Percentiles rank a stretch among this genome's conserved stretches.
phyloP scores from a whole-genome alignment of 2,797 vertebrate species.

The Hippocampus kuda region DNA sequence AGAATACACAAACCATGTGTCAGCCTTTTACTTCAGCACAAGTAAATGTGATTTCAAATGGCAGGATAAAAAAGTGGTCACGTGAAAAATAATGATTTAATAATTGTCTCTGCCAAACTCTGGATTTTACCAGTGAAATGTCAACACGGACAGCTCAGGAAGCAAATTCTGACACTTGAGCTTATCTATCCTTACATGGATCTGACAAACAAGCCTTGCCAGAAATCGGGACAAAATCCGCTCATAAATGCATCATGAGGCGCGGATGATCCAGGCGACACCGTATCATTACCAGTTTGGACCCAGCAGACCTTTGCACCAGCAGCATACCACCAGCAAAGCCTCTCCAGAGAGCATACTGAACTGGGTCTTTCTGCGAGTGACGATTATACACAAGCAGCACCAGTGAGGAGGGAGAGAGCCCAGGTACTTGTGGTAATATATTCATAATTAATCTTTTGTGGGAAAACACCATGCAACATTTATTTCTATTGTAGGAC shows the following conservation, averaged over 20 bases:
- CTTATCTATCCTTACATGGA: neutral
- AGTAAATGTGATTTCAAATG: slow-evolving; percentile 20
- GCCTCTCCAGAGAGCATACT: slow-evolving; percentile 14
- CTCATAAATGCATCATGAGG: slow-evolving; percentile 24
- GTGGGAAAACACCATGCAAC: slow-evolving; percentile 7
- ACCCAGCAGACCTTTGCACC: slow-evolving; percentile 24
- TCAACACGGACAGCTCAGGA: neutral
- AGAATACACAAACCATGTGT: neutral
- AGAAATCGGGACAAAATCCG: slow-evolving; percentile 12
- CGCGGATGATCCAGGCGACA: slow-evolving; percentile 28
- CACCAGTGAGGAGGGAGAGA: slow-evolving; percentile 13
- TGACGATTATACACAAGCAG: slow-evolving; percentile 17
- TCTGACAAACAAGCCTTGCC: slow-evolving; percentile 7
- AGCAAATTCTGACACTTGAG: slow-evolving; percentile 4
- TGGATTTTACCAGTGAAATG: slow-evolving; percentile 12
- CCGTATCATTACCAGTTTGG: slow-evolving; percentile 41
- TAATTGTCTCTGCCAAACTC: neutral
- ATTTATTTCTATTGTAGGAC: neutral
- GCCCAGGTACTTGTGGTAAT: slow-evolving; percentile 2
- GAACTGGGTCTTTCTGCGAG: slow-evolving; percentile 14
- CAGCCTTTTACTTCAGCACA: slow-evolving; percentile 10
- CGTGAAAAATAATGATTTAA: neutral
- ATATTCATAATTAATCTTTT: slow-evolving; percentile 21
- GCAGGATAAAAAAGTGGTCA: neutral
- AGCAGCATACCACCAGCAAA: slow-evolving; percentile 33